Evolutionary conservation across 2,888 invertebrate species (phyloP), one percentile per base, ranked within the genome.

Genomic region (Julus scandinavius): DNA sequence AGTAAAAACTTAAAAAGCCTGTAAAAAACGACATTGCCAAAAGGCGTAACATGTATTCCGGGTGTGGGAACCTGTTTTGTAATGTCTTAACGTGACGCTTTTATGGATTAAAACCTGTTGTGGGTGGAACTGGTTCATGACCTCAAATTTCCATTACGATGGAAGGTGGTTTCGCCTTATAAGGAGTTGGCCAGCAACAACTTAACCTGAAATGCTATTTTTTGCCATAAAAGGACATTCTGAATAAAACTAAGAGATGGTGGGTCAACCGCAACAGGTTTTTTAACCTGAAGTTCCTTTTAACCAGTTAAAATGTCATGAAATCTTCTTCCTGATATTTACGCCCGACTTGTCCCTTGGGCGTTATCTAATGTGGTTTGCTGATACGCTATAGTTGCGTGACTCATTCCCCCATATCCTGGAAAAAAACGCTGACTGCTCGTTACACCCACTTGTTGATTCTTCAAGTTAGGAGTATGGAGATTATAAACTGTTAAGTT

Each of bases 51-150:
- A 15, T 54, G 2, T 54, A n/a, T 58, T 58, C 15, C 20, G 80
- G 80, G 80, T 80, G 80, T 80, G 80, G 29, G 29, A 80, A 80
- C 80, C 38, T 1, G 80, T 80, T 38, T 80, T 11, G 4, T 80
- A 38, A 80, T 80, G 13, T 38, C 80, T 20, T 80, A 80, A 13
- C 63, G 9, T 17, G 63, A 80, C 9, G 2, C 0, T 54, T 80
- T 9, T 11, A 11, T 38, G 13, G 3, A 2, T 4, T 58, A 20
- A 72, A 72, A 72, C 63, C 63, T 72, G 63, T 72, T 72, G 80
- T 80, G 80, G 80, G 80, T 80, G 80, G 29, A 80, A 80, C 80
- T 38, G 80, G 80, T 80, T 80, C 29, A 38, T 80, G 80, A 38
- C 38, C 80, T 38, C 80, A 38, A 38, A 72, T 29, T 20, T 17